A percentile compares a stretch with the other conserved stretches of the same genome.
These are phyloP conservation scores for Drusus annulatus DNA, from an alignment of 1,140 invertebrate species.

Conservation along the genomic window DNA sequence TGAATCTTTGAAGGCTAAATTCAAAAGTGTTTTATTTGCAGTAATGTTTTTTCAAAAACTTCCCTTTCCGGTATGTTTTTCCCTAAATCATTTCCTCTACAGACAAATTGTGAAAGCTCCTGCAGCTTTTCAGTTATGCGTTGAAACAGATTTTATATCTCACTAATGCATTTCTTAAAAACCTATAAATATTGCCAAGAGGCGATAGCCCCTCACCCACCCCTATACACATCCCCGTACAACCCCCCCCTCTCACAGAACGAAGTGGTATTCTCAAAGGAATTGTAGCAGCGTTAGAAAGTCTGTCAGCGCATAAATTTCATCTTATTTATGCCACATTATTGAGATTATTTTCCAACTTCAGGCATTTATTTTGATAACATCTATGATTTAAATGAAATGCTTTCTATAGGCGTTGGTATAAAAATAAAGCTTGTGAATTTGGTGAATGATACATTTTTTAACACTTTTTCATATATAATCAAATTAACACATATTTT, in stretches of 20 bases:
- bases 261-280: slow-evolving; percentile 9
- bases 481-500: too few species aligned
- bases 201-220: background rate
- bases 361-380: too few species aligned
- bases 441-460: too few species aligned
- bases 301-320: slow-evolving; percentile 49
- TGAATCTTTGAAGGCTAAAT: too few species aligned
- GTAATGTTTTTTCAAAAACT: too few species aligned
- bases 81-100: background rate
- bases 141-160: slow-evolving; percentile 59
- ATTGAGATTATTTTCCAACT: slow-evolving; percentile 36
- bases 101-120: background rate
- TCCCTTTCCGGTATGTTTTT: background rate
- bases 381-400: too few species aligned
- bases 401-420: too few species aligned
- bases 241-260: background rate
- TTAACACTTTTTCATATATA: too few species aligned
- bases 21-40: too few species aligned
- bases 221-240: background rate
- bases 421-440: too few species aligned
- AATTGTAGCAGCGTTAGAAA: slow-evolving; percentile 9
- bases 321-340: slow-evolving; percentile 42
- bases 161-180: slow-evolving; percentile 60
- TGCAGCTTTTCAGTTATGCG: slow-evolving; percentile 49
- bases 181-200: slow-evolving; percentile 58